These are phyloP conservation scores for Cryptoleucopteryx plumbea DNA, from an alignment of 2,113 vertebrate species.

Conservation along the genomic window DNA sequence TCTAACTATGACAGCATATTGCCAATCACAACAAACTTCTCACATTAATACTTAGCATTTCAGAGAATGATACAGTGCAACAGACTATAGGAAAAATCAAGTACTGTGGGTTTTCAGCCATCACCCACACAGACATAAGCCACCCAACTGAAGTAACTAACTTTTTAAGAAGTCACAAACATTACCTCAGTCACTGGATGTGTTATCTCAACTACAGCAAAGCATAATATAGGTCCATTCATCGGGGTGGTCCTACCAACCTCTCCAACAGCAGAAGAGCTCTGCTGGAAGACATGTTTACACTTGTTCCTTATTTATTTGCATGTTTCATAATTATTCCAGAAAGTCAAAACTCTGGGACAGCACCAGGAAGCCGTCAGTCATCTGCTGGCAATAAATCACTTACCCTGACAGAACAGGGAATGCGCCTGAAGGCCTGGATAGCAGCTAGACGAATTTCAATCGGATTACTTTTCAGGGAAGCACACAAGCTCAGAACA, in stretches of 20 bases:
- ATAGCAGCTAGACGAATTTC: constrained; percentile 77
- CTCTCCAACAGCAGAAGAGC: not conserved
- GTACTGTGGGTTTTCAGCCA: not conserved
- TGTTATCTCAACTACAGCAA: not conserved
- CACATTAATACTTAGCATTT: not conserved
- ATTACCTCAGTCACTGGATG: not conserved
- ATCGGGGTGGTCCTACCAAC: not conserved
- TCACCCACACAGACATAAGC: not conserved
- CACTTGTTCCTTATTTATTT: not conserved
- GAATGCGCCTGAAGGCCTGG: constrained; percentile 83
- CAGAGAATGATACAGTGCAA: not conserved
- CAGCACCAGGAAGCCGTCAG: not conserved
- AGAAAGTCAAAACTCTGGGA: not conserved
- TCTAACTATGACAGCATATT: not conserved
- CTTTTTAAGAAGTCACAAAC: not conserved
- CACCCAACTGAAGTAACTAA: not conserved
- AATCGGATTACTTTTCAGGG: not conserved
- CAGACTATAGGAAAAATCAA: not conserved
- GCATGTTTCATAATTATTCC: not conserved
- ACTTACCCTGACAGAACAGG: constrained; percentile 79
- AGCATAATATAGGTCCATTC: not conserved
- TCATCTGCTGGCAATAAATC: not conserved
- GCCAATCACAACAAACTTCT: not conserved
- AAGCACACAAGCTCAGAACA: constrained; percentile 64
- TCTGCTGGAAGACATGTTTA: not conserved